Conservation (phyloP, 2,113 vertebrate species). For the Psilopsiagon aurifrons region DNA sequence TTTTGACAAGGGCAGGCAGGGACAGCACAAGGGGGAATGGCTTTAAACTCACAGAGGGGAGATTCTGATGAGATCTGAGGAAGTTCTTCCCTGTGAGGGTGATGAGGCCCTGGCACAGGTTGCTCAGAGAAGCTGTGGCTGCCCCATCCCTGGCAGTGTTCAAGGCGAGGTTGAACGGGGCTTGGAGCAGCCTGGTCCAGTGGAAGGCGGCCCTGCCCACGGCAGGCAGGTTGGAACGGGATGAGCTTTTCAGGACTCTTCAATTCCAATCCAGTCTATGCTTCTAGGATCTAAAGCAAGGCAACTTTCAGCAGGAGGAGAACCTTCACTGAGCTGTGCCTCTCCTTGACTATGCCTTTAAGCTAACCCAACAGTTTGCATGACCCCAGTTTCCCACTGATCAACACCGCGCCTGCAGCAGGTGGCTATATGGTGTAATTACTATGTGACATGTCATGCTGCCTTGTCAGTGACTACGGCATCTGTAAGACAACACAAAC, state of each 20-base stretch:
- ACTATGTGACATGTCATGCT: fast-evolving
- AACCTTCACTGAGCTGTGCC: fast-evolving
- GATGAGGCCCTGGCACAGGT: not conserved
- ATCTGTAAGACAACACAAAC: too few relatives aligned
- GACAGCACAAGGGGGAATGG: not conserved
- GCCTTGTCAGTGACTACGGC: too few relatives aligned
- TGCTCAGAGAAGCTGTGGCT: not conserved
- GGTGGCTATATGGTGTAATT: not conserved
- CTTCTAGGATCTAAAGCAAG: not conserved
- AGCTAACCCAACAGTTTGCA: fast-evolving
- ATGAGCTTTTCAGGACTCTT: not conserved
- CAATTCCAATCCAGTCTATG: not conserved
- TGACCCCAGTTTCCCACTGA: fast-evolving
- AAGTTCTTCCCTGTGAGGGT: not conserved
- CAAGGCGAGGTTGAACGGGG: not conserved
- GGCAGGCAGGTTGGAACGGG: not conserved
- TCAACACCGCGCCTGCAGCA: fast-evolving
- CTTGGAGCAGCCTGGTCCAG: not conserved
- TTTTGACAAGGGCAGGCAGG: not conserved
- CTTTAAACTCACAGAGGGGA: not conserved
- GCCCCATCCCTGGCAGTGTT: not conserved
- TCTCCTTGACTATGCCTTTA: not conserved
- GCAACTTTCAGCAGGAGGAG: not conserved
- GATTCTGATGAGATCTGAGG: not conserved
- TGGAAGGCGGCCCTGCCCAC: not conserved